These are phyloP conservation scores for Colossoma macropomum DNA, from an alignment of 2,113 vertebrate genomes.

Conservation along the genomic window DNA sequence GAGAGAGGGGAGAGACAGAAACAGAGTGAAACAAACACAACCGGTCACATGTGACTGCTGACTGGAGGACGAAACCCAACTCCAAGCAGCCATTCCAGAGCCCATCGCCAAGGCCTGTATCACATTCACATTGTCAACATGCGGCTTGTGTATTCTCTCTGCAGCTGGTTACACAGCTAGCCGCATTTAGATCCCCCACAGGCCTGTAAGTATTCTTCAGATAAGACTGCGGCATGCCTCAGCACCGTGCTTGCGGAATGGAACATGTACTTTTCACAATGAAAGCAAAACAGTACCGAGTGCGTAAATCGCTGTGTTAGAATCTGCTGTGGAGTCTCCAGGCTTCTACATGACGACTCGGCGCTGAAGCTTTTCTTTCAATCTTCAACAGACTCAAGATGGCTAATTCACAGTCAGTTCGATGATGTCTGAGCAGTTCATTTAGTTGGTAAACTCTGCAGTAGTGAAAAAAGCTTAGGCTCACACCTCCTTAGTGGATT, in stretches of 20 bases:
- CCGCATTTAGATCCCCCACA: constrained; percentile 13
- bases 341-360: not conserved
- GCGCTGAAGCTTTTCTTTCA: not conserved
- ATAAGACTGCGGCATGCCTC: not conserved
- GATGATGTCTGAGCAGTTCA: not conserved
- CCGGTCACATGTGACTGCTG: constrained; percentile 28
- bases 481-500: too few relatives aligned
- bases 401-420: too few relatives aligned
- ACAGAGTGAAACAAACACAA: constrained; percentile 11
- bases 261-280: not conserved
- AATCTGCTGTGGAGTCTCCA: too few relatives aligned
- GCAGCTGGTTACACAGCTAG: not conserved
- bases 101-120: constrained; percentile 13
- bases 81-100: constrained; percentile 35
- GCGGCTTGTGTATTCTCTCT: not conserved
- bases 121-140: constrained; percentile 10
- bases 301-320: not conserved
- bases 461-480: not conserved
- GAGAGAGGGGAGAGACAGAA: constrained; percentile 3
- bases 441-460: not conserved
- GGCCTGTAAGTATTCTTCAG: not conserved
- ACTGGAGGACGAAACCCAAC: constrained; percentile 39
- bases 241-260: not conserved
- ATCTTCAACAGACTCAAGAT: not conserved
- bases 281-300: not conserved